phyloP scores from a whole-genome alignment of 1,140 invertebrate genomes.

The Paraescarpia echinospica region DNA sequence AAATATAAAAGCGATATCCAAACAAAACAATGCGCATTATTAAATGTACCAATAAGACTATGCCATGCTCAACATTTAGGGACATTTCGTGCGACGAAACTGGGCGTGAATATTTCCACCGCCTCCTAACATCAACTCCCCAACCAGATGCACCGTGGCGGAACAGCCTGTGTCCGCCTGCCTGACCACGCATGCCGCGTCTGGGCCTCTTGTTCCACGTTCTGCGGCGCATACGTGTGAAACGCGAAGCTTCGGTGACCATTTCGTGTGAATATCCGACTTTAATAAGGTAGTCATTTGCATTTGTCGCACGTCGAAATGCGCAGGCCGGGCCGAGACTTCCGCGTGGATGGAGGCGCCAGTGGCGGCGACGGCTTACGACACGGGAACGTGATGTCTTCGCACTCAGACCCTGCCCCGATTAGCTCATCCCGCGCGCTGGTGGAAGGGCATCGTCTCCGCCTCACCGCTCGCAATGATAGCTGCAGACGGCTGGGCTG shows the following conservation, averaged over 20 bases:
- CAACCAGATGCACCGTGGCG: not conserved
- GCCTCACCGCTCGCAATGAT: not conserved
- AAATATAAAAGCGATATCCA: not conserved
- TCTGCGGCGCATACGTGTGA: not conserved
- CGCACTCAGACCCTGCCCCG: not conserved
- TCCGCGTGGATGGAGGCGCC: not conserved
- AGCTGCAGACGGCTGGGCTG: no score
- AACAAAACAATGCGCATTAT: not conserved
- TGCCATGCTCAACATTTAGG: not conserved
- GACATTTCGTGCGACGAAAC: not conserved
- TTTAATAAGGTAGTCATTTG: constrained; percentile 1
- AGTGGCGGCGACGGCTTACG: not conserved
- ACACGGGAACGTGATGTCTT: not conserved
- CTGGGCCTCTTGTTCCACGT: not conserved
- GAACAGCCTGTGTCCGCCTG: not conserved
- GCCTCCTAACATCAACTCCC: not conserved
- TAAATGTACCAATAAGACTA: not conserved
- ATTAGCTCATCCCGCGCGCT: not conserved
- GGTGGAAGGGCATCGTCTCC: not conserved
- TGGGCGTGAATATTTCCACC: not conserved
- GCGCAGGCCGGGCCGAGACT: not conserved
- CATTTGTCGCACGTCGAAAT: not conserved
- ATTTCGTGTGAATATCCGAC: not conserved
- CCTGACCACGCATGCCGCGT: not conserved
- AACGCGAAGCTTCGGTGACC: not conserved